phyloP scores from a whole-genome alignment of 2,113 vertebrate species.

The Colius striatus region DNA sequence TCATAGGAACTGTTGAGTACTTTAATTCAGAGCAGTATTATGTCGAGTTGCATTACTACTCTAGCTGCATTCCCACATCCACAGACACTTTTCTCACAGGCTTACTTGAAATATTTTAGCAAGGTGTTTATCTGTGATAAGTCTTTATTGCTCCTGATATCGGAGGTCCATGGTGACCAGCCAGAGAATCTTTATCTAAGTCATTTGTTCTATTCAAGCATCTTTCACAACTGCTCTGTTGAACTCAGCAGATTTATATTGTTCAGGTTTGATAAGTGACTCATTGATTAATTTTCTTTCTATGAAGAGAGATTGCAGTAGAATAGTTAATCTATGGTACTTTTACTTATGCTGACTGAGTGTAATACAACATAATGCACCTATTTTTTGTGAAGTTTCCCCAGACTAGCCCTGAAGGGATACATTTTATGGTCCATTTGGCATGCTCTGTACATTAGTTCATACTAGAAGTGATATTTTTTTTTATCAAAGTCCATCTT shows the following conservation, averaged over 20 bases:
- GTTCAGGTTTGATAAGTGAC: slow-evolving; percentile 8
- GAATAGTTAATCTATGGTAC: neutral
- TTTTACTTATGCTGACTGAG: neutral
- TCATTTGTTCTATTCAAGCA: neutral
- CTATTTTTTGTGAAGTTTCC: neutral
- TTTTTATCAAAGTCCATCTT: slow-evolving; percentile 7
- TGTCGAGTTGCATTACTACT: neutral
- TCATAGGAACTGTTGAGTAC: neutral
- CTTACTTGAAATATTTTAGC: slow-evolving; percentile 34
- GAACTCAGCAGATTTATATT: slow-evolving; percentile 32
- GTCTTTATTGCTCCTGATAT: slow-evolving; percentile 40
- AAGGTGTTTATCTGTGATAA: slow-evolving; percentile 52
- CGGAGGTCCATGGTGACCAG: slow-evolving; percentile 22
- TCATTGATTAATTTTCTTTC: slow-evolving; percentile 34
- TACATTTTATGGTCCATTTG: neutral
- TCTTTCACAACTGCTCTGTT: neutral
- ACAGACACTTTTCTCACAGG: neutral
- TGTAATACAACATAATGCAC: neutral
- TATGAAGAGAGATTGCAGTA: neutral
- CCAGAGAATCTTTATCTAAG: slow-evolving; percentile 10
- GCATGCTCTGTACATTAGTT: neutral
- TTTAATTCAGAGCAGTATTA: slow-evolving; percentile 11
- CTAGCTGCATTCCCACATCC: slow-evolving; percentile 2
- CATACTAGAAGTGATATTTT: neutral
- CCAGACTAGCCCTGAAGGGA: neutral